Evolutionary conservation across 2,113 vertebrate genomes (phyloP).

Genomic region (Chloebia gouldiae): DNA sequence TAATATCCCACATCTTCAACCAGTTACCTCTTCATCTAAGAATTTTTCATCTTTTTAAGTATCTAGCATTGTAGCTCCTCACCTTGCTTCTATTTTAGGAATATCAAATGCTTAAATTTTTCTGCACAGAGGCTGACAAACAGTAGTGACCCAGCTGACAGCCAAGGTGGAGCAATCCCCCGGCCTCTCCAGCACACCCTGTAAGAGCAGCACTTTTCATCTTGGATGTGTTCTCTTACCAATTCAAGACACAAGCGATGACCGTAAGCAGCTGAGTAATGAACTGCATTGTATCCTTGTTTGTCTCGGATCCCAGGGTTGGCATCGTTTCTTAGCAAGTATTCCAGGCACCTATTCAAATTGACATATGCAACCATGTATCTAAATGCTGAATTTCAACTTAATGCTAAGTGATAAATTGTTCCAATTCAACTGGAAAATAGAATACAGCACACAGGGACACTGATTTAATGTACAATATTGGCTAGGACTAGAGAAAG

Average conservation of each 20-base stretch:
- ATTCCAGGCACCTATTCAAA: constrained; percentile 93
- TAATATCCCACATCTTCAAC: neutral
- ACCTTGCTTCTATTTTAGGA: neutral
- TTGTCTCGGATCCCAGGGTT: constrained; percentile 97
- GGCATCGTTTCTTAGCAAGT: constrained; percentile 95
- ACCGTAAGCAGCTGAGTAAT: constrained; percentile 86
- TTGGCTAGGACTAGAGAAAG: neutral
- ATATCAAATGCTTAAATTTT: neutral
- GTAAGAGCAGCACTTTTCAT: neutral
- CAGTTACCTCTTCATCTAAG: neutral
- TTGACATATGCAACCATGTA: constrained; percentile 33
- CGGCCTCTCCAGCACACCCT: neutral
- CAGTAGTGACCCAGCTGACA: neutral
- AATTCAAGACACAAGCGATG: constrained; percentile 81
- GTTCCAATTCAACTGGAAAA: constrained; percentile 18
- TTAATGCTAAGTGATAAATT: constrained; percentile 11
- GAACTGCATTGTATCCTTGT: constrained; percentile 97
- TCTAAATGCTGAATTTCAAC: constrained; percentile 21
- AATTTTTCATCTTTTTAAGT: neutral
- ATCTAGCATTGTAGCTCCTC: neutral
- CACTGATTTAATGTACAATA: neutral
- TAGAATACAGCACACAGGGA: neutral
- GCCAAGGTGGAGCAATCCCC: neutral
- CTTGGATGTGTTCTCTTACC: constrained; percentile 62
- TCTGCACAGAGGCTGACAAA: neutral